Evolutionary conservation across 2,888 invertebrate species (phyloP).

Genomic region (Drosophila maculinotata): DNA sequence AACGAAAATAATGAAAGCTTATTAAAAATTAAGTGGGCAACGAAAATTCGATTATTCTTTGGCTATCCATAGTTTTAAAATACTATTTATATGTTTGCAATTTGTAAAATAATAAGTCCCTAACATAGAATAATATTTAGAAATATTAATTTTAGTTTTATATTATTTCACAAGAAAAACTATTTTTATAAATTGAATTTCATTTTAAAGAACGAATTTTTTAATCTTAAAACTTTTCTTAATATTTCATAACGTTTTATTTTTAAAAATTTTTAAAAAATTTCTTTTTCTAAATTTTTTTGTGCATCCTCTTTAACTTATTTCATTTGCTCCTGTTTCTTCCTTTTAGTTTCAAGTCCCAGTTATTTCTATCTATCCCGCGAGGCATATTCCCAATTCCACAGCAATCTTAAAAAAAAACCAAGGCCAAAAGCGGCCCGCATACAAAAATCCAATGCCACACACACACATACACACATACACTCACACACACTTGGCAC

Average conservation of each 20-base stretch:
- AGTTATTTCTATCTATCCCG: slow-evolving; percentile 11
- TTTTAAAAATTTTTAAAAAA: not conserved
- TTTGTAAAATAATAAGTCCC: too few species aligned
- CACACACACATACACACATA: slow-evolving; percentile 28
- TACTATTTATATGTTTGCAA: too few species aligned
- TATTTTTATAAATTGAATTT: too few species aligned
- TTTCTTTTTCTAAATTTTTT: not conserved
- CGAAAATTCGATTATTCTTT: too few species aligned
- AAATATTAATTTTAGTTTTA: too few species aligned
- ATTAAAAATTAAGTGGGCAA: slow-evolving; percentile 2
- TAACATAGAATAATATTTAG: too few species aligned
- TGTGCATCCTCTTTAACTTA: not conserved
- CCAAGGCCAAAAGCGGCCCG: slow-evolving; percentile 69
- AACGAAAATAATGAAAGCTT: too few species aligned
- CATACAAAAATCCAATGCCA: slow-evolving; percentile 60
- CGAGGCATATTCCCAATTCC: slow-evolving; percentile 12
- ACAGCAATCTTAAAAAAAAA: slow-evolving; percentile 33
- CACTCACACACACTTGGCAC: slow-evolving; percentile 26
- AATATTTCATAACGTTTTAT: too few species aligned
- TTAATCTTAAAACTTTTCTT: too few species aligned
- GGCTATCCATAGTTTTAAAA: too few species aligned
- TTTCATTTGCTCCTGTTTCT: not conserved
- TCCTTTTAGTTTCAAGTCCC: not conserved
- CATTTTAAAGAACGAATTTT: too few species aligned
- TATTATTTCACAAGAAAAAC: too few species aligned